phyloP scores from a whole-genome alignment of 2,888 invertebrate species.

The Dicyrtomina minuta region DNA sequence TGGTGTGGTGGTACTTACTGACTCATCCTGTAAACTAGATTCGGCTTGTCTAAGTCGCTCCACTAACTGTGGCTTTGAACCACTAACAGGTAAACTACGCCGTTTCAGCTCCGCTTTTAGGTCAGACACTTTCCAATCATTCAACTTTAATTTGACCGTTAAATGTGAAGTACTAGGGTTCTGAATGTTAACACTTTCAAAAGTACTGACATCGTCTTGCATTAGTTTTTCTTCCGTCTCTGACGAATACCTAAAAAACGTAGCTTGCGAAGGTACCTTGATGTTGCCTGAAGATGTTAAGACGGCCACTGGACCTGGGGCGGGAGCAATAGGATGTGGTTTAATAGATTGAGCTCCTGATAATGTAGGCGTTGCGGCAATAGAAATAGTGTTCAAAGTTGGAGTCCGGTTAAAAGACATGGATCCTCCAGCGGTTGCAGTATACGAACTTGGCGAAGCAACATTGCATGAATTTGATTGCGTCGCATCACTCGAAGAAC shows the following conservation, averaged over 20 bases:
- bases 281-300: constrained; percentile 4
- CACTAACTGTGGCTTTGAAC: constrained; percentile 91
- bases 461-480: constrained; percentile 16
- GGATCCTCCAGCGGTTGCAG: not conserved
- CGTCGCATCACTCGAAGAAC: not conserved
- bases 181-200: too few species aligned
- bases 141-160: constrained; percentile 42
- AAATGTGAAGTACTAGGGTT: constrained; percentile 15
- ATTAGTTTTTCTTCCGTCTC: too few species aligned
- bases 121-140: constrained; percentile 70
- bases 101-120: constrained; percentile 91
- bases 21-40: constrained; percentile 37
- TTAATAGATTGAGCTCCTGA: constrained; percentile 1
- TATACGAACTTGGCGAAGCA: constrained; percentile 3
- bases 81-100: constrained; percentile 90
- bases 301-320: constrained; percentile 31
- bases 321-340: constrained; percentile 38
- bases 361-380: constrained; percentile 14
- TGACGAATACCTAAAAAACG: too few species aligned
- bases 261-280: too few species aligned
- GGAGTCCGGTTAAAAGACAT: too few species aligned
- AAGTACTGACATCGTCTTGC: too few species aligned
- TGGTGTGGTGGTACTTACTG: constrained; percentile 39
- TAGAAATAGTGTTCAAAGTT: constrained; percentile 30
- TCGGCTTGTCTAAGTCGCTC: constrained; percentile 70